Base-by-base conservation (phyloP, 2,888 invertebrate genomes). In the Dendrolimus pini region DNA sequence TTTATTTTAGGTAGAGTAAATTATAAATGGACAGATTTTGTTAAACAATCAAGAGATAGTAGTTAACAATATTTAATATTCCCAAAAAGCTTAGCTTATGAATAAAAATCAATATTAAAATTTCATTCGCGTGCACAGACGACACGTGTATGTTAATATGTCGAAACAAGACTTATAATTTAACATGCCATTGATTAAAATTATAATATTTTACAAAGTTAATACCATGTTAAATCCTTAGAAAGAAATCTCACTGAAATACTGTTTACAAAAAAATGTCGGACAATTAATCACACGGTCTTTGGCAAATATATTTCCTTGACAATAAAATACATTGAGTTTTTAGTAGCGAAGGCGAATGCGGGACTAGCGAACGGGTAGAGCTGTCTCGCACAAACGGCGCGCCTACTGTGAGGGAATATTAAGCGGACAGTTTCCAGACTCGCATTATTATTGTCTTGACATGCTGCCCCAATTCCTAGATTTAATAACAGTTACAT, bases 221-320 rank as follows among this genome's bases (percentile, higher is more conserved):
- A 47, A 9, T 9, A 3, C 9, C 9, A 10, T 10, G 9, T 10
- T 10, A 47, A 47, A 47, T 47, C 47, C 47, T 2, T 47, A 10
- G 70, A 76, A 64, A 67, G 72, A 75, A 75, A 72, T 71, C 69
- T 68, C 69, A 72, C 71, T 71, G 70, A 67, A 71, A 78, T 72
- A 78, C 72, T 70, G 3, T 30, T 30, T 30, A 30, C 30, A 30
- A 30, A 79, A 71, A 76, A 76, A 81, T 84, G 73, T 78, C 76
- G 68, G 76, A 72, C 80, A 83, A 86, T 83, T 86, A 87, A 83
- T 85, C 77, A 81, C 78, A 79, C 73, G 72, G 76, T 74, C 81
- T 85, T 84, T 83, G 85, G 83, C 83, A 87, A 85, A 89, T 85
- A 88, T 81, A 84, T 85, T 86, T 86, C 80, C 80, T 82, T 82